These are phyloP conservation scores for Vireo altiloquus DNA, from an alignment of 2,113 vertebrate genomes.

Conservation along the genomic window DNA sequence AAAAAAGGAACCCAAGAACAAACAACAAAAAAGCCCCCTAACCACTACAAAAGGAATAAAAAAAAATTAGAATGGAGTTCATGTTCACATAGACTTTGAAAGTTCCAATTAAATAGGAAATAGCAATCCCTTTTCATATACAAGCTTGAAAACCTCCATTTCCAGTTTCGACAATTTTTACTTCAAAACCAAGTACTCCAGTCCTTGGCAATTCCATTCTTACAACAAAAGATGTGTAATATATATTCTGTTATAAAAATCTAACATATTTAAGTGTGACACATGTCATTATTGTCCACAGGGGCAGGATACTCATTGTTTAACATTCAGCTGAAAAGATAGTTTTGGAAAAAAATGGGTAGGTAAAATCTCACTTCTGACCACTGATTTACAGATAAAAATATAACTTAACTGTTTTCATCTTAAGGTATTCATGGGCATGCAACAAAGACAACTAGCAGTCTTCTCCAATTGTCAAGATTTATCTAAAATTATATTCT, in stretches of 20 bases:
- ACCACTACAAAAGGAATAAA: background rate
- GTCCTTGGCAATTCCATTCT: background rate
- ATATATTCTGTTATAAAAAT: background rate
- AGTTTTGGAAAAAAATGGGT: background rate
- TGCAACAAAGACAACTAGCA: background rate
- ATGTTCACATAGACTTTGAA: background rate
- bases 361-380: background rate
- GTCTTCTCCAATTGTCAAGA: background rate
- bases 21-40: background rate
- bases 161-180: background rate
- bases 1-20: background rate
- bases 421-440: background rate
- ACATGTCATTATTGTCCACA: background rate
- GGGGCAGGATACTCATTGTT: background rate
- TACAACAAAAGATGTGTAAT: background rate
- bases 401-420: background rate
- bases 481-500: background rate
- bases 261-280: background rate
- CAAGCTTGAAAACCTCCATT: background rate
- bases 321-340: background rate
- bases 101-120: background rate
- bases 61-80: background rate
- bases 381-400: background rate
- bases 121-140: background rate
- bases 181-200: background rate